Conservation (phyloP, 2,797 vertebrate species). For the Peromyscus nudipes region DNA sequence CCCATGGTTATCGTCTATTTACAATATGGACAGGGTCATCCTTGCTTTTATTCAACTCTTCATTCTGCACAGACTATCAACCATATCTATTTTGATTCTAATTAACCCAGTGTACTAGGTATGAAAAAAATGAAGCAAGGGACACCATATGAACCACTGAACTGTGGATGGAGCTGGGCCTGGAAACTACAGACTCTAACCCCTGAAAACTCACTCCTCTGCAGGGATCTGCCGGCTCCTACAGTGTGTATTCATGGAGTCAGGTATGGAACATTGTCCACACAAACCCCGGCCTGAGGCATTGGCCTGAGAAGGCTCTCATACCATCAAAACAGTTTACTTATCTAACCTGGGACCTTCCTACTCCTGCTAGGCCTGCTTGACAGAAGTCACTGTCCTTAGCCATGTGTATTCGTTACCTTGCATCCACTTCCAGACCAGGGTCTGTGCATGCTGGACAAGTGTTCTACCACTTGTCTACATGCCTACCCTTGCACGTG, state of each 20-base stretch:
- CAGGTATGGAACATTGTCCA: not conserved
- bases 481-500: not conserved
- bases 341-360: not conserved
- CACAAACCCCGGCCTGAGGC: not conserved
- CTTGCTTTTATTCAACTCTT: slow-evolving; percentile 14
- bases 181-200: not conserved
- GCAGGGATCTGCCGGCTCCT: not conserved
- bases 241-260: not conserved
- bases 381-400: not conserved
- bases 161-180: not conserved
- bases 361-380: not conserved
- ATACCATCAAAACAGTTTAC: not conserved
- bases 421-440: not conserved
- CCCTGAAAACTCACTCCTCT: not conserved
- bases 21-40: not conserved
- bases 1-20: not conserved
- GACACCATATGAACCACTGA: not conserved
- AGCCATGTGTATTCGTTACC: not conserved
- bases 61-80: not conserved
- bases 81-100: not conserved
- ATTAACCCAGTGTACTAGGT: not conserved
- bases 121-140: not conserved
- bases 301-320: not conserved
- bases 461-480: not conserved
- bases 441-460: not conserved